These are phyloP conservation scores for human (Homo sapiens) DNA, from an alignment of 2,113 vertebrate species.

Conservation along the genomic window GRCh38 chr9:114368501-114369000, in stretches of 20 bases:
- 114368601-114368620: background rate
- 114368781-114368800: background rate
- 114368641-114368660: background rate
- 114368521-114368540: slow-evolving; percentile 81
- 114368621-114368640: background rate
- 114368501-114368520: slow-evolving; percentile 87
- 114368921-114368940: background rate
- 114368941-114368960: background rate
- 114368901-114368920: background rate
- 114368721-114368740: background rate
- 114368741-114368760: rapidly evolving
- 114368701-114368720: background rate
- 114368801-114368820: background rate
- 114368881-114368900: background rate
- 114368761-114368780: background rate
- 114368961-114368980: background rate
- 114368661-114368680: background rate
- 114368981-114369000: background rate
- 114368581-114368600: slow-evolving; percentile 90
- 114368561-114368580: slow-evolving; percentile 85
- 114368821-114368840: background rate
- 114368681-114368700: background rate
- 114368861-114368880: background rate
- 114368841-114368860: background rate
- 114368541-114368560: slow-evolving; percentile 70